A percentile compares a stretch with the other conserved stretches of the same genome.
phyloP scores from a whole-genome alignment of 2,113 vertebrate genomes.

The Tupaia tana region DNA sequence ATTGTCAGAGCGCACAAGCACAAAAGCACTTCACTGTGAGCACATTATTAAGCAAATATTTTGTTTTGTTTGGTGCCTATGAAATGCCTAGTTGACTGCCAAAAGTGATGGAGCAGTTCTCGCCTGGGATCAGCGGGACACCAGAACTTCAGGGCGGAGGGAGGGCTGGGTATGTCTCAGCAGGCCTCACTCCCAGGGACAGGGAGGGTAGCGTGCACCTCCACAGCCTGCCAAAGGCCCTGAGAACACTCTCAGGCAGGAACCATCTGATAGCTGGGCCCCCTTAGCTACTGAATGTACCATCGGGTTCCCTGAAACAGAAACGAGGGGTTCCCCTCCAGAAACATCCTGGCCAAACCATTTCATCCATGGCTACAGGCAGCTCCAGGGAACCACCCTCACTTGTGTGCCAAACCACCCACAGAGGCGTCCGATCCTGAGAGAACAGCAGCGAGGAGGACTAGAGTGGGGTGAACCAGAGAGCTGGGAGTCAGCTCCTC shows the following conservation, averaged over 20 bases:
- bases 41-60: background rate
- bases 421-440: background rate
- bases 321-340: background rate
- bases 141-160: background rate
- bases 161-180: fast-evolving
- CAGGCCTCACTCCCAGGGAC: background rate
- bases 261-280: background rate
- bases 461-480: background rate
- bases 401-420: background rate
- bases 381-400: background rate
- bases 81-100: background rate
- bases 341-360: background rate
- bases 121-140: too few relatives aligned
- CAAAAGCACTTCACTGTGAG: background rate
- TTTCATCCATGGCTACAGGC: background rate
- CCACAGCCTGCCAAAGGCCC: fast-evolving
- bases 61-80: background rate
- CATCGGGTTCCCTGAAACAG: background rate
- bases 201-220: fast-evolving
- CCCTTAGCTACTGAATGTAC: too few relatives aligned
- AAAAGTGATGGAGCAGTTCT: background rate
- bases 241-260: background rate
- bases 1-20: background rate
- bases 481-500: background rate
- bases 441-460: background rate